Evolutionary conservation across 2,888 invertebrate genomes (phyloP), one percentile per base, ranked within the genome.

Genomic region (Nomada ruficornis): DNA sequence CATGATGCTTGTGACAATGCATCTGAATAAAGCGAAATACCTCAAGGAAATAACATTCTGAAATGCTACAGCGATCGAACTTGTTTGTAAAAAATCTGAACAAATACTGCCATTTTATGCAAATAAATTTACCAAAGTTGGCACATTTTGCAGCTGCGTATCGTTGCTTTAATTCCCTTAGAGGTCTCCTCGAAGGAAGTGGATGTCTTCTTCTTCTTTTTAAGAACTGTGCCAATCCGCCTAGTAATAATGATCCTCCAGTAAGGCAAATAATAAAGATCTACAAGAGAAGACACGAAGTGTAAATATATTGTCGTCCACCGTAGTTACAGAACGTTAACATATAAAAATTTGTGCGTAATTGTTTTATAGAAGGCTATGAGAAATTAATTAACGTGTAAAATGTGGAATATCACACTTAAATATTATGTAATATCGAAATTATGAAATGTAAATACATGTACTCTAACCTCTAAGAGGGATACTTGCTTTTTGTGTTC

Each of bases 231-330:
- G 98, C 97, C 47, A 98, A 94, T 13, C 98, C 96, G 55, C 97
- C 97, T 59, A 98, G 95, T n/a, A 98, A 94, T 11, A 97, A 96
- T 26, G 98, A 96, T 91, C 98, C 97, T 55, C 97, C 95, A 68
- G 97, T 96, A 85, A 97, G 95, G 84, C 97, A 96, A 92, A 97
- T 95, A 90, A 97, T 94, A 77, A 97, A 95, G 78, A 97, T 95
- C 96, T 97, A 90, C 13, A 77, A 70, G 26, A 69, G 71, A 62
- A 68, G 65, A 47, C 42, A 74, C 50, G 68, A 65, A 64, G 11
- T 20, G 79, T 54, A 60, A 60, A 26, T 10, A 20, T 42, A 54
- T 42, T 29, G 15, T 11, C 5, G 3, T 1, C 11, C 52, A 64
- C 9, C 11, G 9, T 36, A 20, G 13, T 64, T 63, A 59, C n/a